Conservation (phyloP, 2,797 vertebrate species). For the Percopsis omiscomaycus region DNA sequence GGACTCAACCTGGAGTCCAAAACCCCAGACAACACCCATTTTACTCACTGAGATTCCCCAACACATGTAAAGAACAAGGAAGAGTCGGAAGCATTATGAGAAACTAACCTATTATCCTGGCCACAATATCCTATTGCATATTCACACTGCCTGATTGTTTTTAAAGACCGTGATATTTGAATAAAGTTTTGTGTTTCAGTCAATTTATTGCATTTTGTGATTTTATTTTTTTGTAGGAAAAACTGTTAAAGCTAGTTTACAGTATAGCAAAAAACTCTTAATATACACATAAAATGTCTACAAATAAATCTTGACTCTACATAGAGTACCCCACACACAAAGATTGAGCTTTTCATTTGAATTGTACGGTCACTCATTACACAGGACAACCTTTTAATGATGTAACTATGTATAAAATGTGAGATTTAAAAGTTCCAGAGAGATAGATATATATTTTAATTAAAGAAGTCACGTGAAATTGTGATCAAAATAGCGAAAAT, state of each 20-base stretch:
- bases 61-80: constrained; percentile 1
- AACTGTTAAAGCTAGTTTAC: too few species aligned
- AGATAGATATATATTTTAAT: too few species aligned
- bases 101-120: constrained; percentile 12
- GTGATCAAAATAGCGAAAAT: constrained; percentile 59
- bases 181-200: constrained; percentile 35
- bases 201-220: background rate
- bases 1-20: constrained; percentile 70
- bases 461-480: background rate
- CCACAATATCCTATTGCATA: too few species aligned
- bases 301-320: too few species aligned
- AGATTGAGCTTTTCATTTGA: too few species aligned
- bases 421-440: too few species aligned
- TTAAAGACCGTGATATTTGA: constrained; percentile 38
- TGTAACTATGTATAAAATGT: background rate
- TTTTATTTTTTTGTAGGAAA: too few species aligned
- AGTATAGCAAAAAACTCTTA: too few species aligned
- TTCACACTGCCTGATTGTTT: background rate
- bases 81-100: constrained; percentile 24
- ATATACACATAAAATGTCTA: too few species aligned
- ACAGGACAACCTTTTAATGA: too few species aligned
- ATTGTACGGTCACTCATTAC: too few species aligned
- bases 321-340: too few species aligned
- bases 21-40: constrained; percentile 29
- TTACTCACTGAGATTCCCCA: constrained; percentile 47